Percentiles rank a stretch among this genome's conserved stretches.
phyloP scores from a whole-genome alignment of 2,888 invertebrate genomes.

The Cephus sareptanus region DNA sequence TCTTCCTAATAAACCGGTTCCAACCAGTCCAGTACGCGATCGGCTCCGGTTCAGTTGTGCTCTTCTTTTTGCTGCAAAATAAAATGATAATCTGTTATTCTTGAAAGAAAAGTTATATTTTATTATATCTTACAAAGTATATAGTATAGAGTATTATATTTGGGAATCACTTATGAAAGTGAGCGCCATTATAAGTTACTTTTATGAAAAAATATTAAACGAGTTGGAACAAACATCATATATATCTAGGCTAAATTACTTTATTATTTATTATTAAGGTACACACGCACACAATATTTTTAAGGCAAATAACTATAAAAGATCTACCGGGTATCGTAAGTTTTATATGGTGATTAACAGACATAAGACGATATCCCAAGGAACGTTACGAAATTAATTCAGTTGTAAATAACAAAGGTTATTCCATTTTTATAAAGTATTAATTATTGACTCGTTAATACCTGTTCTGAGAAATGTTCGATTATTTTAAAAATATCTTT shows the following conservation, averaged over 20 bases:
- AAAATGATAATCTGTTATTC: background rate
- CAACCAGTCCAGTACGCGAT: slow-evolving; percentile 82
- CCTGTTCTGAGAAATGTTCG: background rate
- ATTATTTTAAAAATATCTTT: background rate
- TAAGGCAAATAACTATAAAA: background rate
- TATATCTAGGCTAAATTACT: background rate
- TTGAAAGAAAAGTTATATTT: background rate
- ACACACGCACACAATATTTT: background rate
- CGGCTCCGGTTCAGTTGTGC: slow-evolving; percentile 90
- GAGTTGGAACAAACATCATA: too few relatives aligned
- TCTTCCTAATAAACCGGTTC: slow-evolving; percentile 72
- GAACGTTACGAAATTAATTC: background rate
- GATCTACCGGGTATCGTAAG: background rate
- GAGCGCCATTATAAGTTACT: background rate
- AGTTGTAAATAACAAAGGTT: background rate
- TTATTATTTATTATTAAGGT: background rate
- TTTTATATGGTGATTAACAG: background rate
- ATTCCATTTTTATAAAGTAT: background rate
- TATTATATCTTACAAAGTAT: background rate
- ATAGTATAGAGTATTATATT: background rate
- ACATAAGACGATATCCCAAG: background rate
- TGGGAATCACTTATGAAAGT: background rate
- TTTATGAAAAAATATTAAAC: too few relatives aligned
- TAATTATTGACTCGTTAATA: background rate
- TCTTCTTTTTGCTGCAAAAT: slow-evolving; percentile 82